Base-by-base conservation (phyloP, 2,888 invertebrate species). In the Thumatha senex region DNA sequence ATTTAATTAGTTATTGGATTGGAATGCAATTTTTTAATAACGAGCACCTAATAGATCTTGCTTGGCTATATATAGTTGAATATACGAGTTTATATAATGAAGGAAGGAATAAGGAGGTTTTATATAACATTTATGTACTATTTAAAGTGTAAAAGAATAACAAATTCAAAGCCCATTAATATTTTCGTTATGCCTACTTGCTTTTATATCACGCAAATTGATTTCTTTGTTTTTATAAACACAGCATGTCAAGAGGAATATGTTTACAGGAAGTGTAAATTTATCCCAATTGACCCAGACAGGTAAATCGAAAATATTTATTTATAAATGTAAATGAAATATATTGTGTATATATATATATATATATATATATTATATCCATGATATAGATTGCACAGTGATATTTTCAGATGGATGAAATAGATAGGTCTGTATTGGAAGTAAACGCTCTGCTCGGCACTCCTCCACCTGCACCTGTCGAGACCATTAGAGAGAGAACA, bases 401-500 rank as follows among this genome's bases (percentile, higher is more conserved):
- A 5, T 35, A 12, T 24, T 69, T 73, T 30, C 54, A 86, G 84
- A 7, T 75, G 52, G 85, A 86, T 40, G 87, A 88, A 48, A 74
- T 87, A 0, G 86, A 82, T 10, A 70, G 68, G 12, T 76, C 75
- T 0, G 31, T 86, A 0, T 53, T 56, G 35, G 84, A 86, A 54
- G 78, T 87, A 0, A 86, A 87, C 34, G 75, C 71, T 0, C 7
- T 84, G 1, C 62, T 86, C 5, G 84, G 86, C 0, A 45, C 63
- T 2, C 82, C 78, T 0, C 54, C 65, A 2, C 49, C 61, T 2
- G 46, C 61, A 0, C 44, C 51, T 1, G 7, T n/a, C 0, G 12
- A 0, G 31, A 44, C n/a, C n/a, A 47, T 13, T 5, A 41, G 7
- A 9, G 15, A 0, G 24, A 36, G 18, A 33, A 15, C 24, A 18